A percentile compares a stretch with the other conserved stretches of the same genome.
phyloP scores from a whole-genome alignment of 1,140 invertebrate genomes.

The Drosophila sp. region DNA sequence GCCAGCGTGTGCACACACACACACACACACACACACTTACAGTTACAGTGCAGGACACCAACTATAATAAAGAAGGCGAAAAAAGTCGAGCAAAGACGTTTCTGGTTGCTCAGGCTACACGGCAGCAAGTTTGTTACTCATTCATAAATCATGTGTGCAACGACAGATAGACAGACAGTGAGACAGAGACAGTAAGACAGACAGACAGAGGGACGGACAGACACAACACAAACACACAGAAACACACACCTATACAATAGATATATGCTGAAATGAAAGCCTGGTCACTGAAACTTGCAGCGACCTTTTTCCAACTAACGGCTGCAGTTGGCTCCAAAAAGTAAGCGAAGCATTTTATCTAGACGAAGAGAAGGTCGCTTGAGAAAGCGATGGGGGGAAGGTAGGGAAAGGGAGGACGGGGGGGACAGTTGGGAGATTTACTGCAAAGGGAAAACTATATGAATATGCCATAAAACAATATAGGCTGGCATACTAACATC shows the following conservation, averaged over 20 bases:
- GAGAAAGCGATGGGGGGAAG: background rate
- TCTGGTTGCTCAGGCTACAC: slow-evolving; percentile 74
- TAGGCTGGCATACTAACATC: slow-evolving; percentile 65
- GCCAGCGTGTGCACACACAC: slow-evolving; percentile 56
- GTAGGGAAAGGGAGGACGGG: background rate
- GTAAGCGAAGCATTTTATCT: slow-evolving; percentile 58
- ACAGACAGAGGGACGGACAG: slow-evolving; percentile 56
- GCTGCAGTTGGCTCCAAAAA: slow-evolving; percentile 66
- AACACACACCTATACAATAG: slow-evolving; percentile 24
- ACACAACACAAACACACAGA: slow-evolving; percentile 49
- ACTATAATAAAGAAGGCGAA: slow-evolving; percentile 76
- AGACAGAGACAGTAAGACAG: slow-evolving; percentile 30
- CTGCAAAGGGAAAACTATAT: slow-evolving; percentile 63
- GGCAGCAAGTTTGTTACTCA: slow-evolving; percentile 82
- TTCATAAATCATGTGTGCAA: slow-evolving; percentile 82
- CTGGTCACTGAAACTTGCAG: slow-evolving; percentile 78
- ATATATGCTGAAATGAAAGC: slow-evolving; percentile 46
- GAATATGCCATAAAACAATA: slow-evolving; percentile 82
- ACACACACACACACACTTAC: slow-evolving; percentile 23
- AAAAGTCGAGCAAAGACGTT: slow-evolving; percentile 67
- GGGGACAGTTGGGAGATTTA: background rate
- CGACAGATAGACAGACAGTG: slow-evolving; percentile 43
- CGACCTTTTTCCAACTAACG: slow-evolving; percentile 64
- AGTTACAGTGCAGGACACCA: slow-evolving; percentile 35
- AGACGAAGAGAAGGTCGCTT: background rate